These are phyloP conservation scores for Alectoris magna DNA, from an alignment of 2,797 vertebrate species.

Conservation along the genomic window DNA sequence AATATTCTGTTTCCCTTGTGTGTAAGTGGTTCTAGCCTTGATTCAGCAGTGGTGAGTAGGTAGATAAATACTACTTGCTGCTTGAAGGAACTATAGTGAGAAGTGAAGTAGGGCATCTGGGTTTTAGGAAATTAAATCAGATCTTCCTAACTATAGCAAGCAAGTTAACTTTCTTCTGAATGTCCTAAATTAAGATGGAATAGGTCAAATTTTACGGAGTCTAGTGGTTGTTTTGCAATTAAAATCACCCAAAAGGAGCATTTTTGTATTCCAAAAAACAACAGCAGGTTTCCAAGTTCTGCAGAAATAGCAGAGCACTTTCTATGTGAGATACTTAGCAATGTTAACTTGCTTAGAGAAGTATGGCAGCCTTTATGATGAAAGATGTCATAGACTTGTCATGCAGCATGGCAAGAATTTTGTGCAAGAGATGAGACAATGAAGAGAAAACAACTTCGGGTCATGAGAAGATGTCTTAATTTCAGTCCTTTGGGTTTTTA, in stretches of 20 bases:
- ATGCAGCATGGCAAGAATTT: rapidly evolving
- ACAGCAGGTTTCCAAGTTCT: not conserved
- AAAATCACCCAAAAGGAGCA: not conserved
- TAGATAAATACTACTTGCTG: not conserved
- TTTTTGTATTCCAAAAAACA: not conserved
- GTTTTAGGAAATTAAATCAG: not conserved
- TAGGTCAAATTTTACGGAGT: not conserved
- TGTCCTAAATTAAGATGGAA: not conserved
- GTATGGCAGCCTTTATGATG: not conserved
- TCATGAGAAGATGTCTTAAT: not conserved
- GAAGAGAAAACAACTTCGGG: not conserved
- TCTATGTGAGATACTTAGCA: not conserved
- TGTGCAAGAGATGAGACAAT: not conserved
- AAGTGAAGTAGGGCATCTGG: not conserved
- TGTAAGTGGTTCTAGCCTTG: not conserved
- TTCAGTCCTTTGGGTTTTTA: not conserved
- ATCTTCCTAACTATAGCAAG: not conserved
- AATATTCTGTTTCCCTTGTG: slow-evolving; percentile 25
- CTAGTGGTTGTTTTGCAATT: not conserved
- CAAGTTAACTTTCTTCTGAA: not conserved
- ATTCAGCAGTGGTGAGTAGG: not conserved
- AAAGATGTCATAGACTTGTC: not conserved
- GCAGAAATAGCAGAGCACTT: not conserved
- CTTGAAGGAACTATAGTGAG: not conserved
- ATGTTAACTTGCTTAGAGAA: not conserved